These are phyloP conservation scores for Acrocephalus scirpaceus DNA, from an alignment of 2,797 vertebrate species.

Conservation along the genomic window DNA sequence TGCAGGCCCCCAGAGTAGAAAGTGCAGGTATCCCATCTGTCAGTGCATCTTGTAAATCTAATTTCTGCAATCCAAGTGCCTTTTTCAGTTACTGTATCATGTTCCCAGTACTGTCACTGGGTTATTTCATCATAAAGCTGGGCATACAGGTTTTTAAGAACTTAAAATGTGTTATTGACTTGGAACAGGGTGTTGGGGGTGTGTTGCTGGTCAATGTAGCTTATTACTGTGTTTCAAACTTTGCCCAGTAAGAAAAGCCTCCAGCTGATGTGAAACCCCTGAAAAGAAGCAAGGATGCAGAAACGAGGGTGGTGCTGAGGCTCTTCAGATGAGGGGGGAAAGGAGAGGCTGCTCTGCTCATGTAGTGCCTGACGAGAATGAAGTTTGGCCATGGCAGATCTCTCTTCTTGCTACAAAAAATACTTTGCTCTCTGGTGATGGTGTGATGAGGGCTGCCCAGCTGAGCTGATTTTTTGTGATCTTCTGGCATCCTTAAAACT, in stretches of 20 bases:
- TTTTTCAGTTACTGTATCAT: fast-evolving
- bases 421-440: not conserved
- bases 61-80: not conserved
- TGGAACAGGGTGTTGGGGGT: not conserved
- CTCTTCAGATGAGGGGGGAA: not conserved
- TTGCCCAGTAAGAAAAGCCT: not conserved
- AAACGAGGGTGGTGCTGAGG: not conserved
- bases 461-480: not conserved
- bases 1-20: not conserved
- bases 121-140: not conserved
- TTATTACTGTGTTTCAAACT: not conserved
- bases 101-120: not conserved
- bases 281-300: not conserved
- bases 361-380: too few relatives aligned
- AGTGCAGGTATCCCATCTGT: not conserved
- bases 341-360: not conserved
- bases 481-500: not conserved
- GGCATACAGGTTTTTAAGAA: not conserved
- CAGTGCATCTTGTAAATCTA: fast-evolving
- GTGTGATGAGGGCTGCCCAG: not conserved
- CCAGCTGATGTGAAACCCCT: not conserved
- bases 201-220: not conserved
- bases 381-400: not conserved
- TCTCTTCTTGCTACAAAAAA: not conserved
- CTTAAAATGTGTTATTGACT: not conserved